These are phyloP conservation scores for Aegithalos caudatus DNA, from an alignment of 2,113 vertebrate genomes.

Conservation along the genomic window DNA sequence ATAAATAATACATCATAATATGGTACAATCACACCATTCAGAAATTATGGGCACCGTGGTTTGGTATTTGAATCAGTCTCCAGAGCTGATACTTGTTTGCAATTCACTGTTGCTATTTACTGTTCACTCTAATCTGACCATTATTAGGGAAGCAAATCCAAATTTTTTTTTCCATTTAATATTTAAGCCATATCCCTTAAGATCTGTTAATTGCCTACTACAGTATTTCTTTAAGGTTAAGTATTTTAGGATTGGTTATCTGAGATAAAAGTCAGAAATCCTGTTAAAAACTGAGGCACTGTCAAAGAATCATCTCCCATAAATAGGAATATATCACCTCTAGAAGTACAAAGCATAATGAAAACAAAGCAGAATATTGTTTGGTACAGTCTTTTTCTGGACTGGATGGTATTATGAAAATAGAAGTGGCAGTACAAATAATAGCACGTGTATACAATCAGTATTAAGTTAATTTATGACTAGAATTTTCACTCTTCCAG, in stretches of 20 bases:
- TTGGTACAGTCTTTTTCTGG: not conserved
- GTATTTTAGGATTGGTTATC: not conserved
- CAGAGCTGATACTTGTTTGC: not conserved
- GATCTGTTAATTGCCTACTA: not conserved
- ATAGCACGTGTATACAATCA: not conserved
- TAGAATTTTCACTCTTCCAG: not conserved
- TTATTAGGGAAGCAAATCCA: not conserved
- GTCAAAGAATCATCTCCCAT: not conserved
- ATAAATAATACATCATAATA: not conserved
- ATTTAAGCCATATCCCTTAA: not conserved
- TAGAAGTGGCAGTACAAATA: not conserved
- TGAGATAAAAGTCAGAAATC: not conserved
- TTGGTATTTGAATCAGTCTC: not conserved
- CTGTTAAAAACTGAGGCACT: not conserved
- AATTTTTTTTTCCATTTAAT: not conserved
- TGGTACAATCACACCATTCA: not conserved
- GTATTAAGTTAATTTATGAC: not conserved
- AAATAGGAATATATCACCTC: not conserved
- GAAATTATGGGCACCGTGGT: not conserved
- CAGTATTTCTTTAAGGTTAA: not conserved
- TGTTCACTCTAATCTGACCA: not conserved
- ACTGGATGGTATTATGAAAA: not conserved
- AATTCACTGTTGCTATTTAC: not conserved
- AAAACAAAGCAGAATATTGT: not conserved
- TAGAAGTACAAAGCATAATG: not conserved